Conservation (phyloP, 2,113 vertebrate species). For the Zosterops pallidus region DNA sequence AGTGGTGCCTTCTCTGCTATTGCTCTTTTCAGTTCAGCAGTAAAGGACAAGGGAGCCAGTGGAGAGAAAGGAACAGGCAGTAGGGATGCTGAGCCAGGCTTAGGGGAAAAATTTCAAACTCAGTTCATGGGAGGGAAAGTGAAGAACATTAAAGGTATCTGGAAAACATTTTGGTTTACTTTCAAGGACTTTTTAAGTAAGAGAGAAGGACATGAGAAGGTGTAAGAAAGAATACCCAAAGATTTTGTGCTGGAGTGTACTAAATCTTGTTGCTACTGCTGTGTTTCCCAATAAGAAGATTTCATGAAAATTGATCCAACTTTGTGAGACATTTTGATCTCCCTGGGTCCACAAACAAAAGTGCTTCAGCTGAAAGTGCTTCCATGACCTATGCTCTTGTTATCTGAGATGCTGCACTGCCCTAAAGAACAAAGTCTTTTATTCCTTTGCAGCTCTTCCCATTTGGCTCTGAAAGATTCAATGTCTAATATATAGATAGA, state of each 20-base stretch:
- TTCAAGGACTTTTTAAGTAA: not conserved
- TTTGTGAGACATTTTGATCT: not conserved
- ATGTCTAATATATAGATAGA: not conserved
- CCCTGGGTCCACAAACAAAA: not conserved
- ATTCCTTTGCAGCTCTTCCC: not conserved
- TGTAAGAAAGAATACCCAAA: not conserved
- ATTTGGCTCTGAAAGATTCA: constrained; percentile 31
- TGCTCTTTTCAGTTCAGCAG: not conserved
- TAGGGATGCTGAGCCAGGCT: not conserved
- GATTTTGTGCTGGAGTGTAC: not conserved
- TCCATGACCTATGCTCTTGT: not conserved
- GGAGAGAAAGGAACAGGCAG: not conserved
- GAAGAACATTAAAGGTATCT: not conserved
- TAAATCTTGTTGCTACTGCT: not conserved
- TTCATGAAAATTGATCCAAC: constrained; percentile 1
- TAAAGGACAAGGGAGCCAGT: not conserved
- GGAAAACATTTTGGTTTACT: not conserved
- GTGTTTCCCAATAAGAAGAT: not conserved
- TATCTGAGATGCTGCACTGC: not conserved
- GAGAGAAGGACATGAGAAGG: not conserved
- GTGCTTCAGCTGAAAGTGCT: not conserved
- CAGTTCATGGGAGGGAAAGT: not conserved
- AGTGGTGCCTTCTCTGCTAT: not conserved
- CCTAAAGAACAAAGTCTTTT: not conserved
- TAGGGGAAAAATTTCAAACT: not conserved